Percentiles rank a stretch among this genome's conserved stretches.
These are phyloP conservation scores for Enhydra lutris DNA, from an alignment of 2,113 vertebrate species.

Conservation along the genomic window DNA sequence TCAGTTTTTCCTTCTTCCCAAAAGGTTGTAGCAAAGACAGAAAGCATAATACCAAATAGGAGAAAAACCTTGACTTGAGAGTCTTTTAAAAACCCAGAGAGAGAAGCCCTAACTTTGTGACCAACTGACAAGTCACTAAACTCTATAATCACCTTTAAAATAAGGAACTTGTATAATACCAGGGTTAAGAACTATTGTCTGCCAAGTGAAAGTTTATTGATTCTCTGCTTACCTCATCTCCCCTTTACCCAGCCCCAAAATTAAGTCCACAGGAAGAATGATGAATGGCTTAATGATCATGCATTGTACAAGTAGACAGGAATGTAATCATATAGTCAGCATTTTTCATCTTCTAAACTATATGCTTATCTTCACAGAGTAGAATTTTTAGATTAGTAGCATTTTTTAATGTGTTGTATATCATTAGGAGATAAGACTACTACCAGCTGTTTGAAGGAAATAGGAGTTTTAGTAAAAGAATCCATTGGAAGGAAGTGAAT, in stretches of 20 bases:
- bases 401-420: conserved; percentile 71
- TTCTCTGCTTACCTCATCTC: conserved; percentile 21
- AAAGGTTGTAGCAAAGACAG: not conserved
- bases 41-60: not conserved
- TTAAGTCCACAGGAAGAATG: conserved; percentile 44
- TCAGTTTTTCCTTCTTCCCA: not conserved
- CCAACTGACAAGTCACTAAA: not conserved
- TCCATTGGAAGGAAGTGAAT: conserved; percentile 59
- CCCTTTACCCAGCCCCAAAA: not conserved
- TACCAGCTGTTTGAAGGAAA: conserved; percentile 69
- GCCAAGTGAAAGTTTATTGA: not conserved
- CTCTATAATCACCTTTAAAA: not conserved
- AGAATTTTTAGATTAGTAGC: conserved; percentile 65
- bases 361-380: conserved; percentile 66
- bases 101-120: not conserved
- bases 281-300: conserved; percentile 58
- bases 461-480: conserved; percentile 49
- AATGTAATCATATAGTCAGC: conserved; percentile 57
- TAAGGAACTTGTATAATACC: not conserved
- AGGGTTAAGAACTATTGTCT: not conserved
- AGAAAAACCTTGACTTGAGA: not conserved
- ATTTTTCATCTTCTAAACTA: conserved; percentile 63
- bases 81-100: not conserved
- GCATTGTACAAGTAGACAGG: conserved; percentile 36
- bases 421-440: conserved; percentile 71